Evolutionary conservation across 2,888 invertebrate genomes (phyloP).

Genomic region (Parnassius glacialis): DNA sequence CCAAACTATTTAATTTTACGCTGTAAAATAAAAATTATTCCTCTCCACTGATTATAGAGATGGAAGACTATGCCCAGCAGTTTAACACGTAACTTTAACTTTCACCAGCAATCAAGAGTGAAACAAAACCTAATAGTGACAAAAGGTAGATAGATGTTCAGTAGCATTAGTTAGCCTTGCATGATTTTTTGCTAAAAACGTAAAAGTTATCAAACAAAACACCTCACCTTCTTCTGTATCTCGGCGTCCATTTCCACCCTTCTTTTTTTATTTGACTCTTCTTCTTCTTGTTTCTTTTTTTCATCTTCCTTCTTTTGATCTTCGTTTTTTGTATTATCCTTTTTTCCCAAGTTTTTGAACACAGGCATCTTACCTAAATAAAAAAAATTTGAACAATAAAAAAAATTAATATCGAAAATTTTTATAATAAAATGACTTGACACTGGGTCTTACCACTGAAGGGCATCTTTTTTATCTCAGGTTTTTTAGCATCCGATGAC

Average conservation of each 20-base stretch:
- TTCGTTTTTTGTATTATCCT: conserved; percentile 55
- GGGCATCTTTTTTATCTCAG: conserved; percentile 86
- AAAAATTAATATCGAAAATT: not conserved
- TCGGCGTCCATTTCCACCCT: conserved; percentile 79
- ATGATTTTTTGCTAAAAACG: no score
- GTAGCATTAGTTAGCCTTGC: no score
- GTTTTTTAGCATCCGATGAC: conserved; percentile 50
- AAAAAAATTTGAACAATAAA: not conserved
- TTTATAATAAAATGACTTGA: not conserved
- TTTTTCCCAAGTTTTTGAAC: conserved; percentile 79
- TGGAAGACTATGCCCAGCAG: no score
- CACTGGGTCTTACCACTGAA: conserved; percentile 83
- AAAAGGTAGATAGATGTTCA: no score
- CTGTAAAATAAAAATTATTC: no score
- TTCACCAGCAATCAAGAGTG: no score
- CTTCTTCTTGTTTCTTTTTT: conserved; percentile 65
- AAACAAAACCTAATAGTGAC: no score
- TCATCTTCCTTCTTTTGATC: conserved; percentile 67
- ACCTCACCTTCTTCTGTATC: conserved; percentile 69
- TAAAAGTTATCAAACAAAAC: no score
- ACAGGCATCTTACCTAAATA: conserved; percentile 86
- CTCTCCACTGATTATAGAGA: no score
- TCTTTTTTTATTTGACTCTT: conserved; percentile 63
- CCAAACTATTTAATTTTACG: no score
- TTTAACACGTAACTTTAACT: no score